phyloP scores from a whole-genome alignment of 2,888 invertebrate species.

The Mayetiola destructor region DNA sequence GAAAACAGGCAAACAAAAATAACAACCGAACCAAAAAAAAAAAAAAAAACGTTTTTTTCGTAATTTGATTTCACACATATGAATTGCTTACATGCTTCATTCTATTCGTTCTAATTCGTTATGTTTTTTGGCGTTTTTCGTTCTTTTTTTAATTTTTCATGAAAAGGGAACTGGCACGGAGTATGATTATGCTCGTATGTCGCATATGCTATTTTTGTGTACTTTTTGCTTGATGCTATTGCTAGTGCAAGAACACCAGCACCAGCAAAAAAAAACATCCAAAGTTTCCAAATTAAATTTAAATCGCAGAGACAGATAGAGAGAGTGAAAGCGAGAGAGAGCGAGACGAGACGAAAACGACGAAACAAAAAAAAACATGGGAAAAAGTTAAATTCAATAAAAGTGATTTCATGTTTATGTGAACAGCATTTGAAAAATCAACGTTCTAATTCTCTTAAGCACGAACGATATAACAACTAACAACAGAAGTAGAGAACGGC shows the following conservation, averaged over 20 bases:
- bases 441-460: neutral
- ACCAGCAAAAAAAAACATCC: neutral
- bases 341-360: too few relatives aligned
- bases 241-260: neutral
- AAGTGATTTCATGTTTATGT: neutral
- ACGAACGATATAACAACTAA: neutral
- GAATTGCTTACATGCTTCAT: neutral
- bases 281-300: constrained; percentile 1
- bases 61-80: constrained; percentile 1
- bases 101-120: neutral
- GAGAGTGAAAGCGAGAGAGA: neutral
- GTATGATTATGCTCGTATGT: too few relatives aligned
- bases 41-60: neutral
- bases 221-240: neutral
- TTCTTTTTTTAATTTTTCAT: neutral
- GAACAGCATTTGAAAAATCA: neutral
- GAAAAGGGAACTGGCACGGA: too few relatives aligned
- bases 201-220: neutral
- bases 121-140: neutral
- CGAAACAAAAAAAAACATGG: too few relatives aligned
- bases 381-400: constrained; percentile 7
- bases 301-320: neutral
- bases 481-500: neutral
- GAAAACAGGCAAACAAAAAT: neutral
- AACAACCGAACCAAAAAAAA: neutral